These are phyloP conservation scores for Sternotherus odoratus DNA, from an alignment of 2,797 vertebrate genomes.

Conservation along the genomic window DNA sequence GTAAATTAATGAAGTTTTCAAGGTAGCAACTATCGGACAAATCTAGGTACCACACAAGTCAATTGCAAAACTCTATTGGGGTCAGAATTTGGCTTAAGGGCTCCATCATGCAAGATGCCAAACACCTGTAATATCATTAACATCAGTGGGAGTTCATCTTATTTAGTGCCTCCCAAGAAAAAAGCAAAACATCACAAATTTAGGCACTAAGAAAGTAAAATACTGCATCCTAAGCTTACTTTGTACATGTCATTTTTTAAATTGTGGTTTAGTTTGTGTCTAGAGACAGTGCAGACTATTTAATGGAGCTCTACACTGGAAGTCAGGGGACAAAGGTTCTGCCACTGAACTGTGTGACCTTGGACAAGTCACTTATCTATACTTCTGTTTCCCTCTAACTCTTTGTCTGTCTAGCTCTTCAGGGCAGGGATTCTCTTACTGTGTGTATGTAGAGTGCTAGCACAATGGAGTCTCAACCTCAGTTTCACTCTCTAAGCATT, in stretches of 20 bases:
- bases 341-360: not conserved
- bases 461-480: fast-evolving
- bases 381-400: not conserved
- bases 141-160: not conserved
- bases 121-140: not conserved
- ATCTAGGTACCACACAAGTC: not conserved
- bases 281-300: not conserved
- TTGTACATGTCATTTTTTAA: slow-evolving; percentile 9
- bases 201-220: not conserved
- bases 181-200: slow-evolving; percentile 5
- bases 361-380: not conserved
- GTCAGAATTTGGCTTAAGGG: not conserved
- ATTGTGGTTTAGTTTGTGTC: not conserved
- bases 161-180: not conserved
- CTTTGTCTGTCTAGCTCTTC: not conserved
- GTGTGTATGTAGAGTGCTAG: not conserved
- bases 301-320: not conserved
- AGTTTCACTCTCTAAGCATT: not conserved
- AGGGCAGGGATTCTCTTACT: not conserved
- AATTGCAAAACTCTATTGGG: not conserved
- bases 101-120: not conserved
- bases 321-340: fast-evolving
- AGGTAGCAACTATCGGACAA: not conserved
- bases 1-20: not conserved
- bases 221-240: not conserved